A percentile compares a stretch with the other conserved stretches of the same genome.
phyloP scores from a whole-genome alignment of 2,113 vertebrate genomes.

The Calyptommatus sinebrachiatus region DNA sequence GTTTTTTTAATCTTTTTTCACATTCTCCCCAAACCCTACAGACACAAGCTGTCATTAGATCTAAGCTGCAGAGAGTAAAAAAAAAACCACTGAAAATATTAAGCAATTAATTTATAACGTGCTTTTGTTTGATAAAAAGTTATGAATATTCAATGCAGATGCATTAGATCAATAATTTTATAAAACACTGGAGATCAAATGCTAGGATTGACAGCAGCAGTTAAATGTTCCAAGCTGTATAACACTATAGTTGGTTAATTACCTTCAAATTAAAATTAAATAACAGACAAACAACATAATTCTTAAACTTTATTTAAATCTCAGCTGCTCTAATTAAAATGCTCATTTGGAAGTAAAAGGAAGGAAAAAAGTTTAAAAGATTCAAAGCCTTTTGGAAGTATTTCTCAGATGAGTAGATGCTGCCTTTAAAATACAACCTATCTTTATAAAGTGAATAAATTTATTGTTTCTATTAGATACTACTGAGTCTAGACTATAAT shows the following conservation, averaged over 20 bases:
- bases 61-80: background rate
- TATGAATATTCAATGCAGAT: background rate
- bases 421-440: too few species aligned
- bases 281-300: background rate
- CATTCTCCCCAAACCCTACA: background rate
- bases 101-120: background rate
- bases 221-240: background rate
- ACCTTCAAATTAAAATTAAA: constrained; percentile 11
- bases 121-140: background rate
- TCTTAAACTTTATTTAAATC: background rate
- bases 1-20: too few species aligned
- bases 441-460: background rate
- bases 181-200: background rate
- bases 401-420: too few species aligned
- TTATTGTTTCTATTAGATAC: too few species aligned
- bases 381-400: background rate
- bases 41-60: background rate
- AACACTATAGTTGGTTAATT: background rate
- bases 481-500: too few species aligned
- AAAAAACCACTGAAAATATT: background rate
- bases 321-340: constrained; percentile 3
- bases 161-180: background rate
- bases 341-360: background rate
- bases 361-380: background rate
- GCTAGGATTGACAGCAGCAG: background rate